Conservation (phyloP, 2,888 invertebrate genomes). For the Pantelozetes paolii region DNA sequence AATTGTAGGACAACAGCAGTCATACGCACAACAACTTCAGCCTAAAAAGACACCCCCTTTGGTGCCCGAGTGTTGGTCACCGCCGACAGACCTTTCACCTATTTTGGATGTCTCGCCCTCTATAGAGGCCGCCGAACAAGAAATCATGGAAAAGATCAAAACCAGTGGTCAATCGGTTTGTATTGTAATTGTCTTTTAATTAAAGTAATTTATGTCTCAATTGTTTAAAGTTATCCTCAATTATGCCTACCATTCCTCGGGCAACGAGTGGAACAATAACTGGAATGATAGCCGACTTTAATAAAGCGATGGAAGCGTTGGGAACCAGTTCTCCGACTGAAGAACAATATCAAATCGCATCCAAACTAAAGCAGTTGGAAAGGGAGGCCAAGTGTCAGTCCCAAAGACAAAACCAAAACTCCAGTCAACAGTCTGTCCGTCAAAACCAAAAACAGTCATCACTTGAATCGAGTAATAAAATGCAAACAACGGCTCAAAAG, state of each 20-base stretch:
- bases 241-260: slow-evolving; percentile 43
- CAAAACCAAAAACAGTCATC: not conserved
- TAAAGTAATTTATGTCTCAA: not conserved
- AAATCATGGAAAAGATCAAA: slow-evolving; percentile 45
- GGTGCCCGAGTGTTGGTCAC: slow-evolving; percentile 52
- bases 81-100: slow-evolving; percentile 54
- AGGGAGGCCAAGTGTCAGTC: not conserved
- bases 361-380: not conserved
- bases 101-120: slow-evolving; percentile 55
- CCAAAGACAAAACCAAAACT: not conserved
- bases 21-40: slow-evolving; percentile 18
- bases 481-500: not conserved
- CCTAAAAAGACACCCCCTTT: slow-evolving; percentile 16
- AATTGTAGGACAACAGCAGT: slow-evolving; percentile 26
- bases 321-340: slow-evolving; percentile 46
- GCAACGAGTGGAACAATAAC: slow-evolving; percentile 48
- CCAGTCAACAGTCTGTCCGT: not conserved
- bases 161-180: slow-evolving; percentile 24
- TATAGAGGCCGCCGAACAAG: slow-evolving; percentile 53
- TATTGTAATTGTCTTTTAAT: not conserved
- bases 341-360: slow-evolving; percentile 36
- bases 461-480: not conserved
- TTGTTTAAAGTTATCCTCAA: not conserved
- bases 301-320: slow-evolving; percentile 46
- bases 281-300: slow-evolving; percentile 49